Base-by-base conservation (phyloP, 2,113 vertebrate genomes). In the Lophochroa leadbeateri region DNA sequence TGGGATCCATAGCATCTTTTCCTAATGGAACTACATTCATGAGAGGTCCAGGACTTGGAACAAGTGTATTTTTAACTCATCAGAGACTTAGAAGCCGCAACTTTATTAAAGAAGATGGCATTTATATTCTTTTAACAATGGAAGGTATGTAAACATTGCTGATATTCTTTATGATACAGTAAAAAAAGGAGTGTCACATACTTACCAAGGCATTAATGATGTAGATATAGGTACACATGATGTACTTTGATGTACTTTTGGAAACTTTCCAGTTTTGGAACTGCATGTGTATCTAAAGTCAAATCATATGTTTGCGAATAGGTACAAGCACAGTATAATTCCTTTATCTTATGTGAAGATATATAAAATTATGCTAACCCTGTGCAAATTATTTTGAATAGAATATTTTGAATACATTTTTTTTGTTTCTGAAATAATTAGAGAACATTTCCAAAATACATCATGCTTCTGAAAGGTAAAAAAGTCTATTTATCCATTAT, bases 21-120 rank as follows among this genome's bases (percentile, higher is more conserved):
- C 50, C 97, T 63, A 98, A 99, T 77, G 99, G 99, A 76, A 99
- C 97, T 82, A 35, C 50, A 24, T 99, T 96, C 89, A 97, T 82
- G 65, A 98, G 97, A 94, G 97, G 98, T 35, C 93, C 80, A 8
- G 98, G 98, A 86, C n/a, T 0, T 3, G 99, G 99, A 86, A 98
- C 96, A 2, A 96, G 9, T 7, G 8, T 60, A 39, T 99, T 98
- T 93, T 96, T 99, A 94, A 99, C 98, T 64, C 97, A 98, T 24
- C 27, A 95, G 63, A 98, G 98, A 71, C 96, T 99, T 87, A 97
- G 58, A 91, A 99, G 98, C 86, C 98, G 98, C 60, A 84, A 98
- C 70, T 99, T 98, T 94, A 98, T 99, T 80, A 99, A 99, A 97
- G 98, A 98, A 72, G 95, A 98, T 10, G 65, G 98, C 27, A 97